phyloP scores from a whole-genome alignment of 2,797 vertebrate species.

The Morus bassanus region DNA sequence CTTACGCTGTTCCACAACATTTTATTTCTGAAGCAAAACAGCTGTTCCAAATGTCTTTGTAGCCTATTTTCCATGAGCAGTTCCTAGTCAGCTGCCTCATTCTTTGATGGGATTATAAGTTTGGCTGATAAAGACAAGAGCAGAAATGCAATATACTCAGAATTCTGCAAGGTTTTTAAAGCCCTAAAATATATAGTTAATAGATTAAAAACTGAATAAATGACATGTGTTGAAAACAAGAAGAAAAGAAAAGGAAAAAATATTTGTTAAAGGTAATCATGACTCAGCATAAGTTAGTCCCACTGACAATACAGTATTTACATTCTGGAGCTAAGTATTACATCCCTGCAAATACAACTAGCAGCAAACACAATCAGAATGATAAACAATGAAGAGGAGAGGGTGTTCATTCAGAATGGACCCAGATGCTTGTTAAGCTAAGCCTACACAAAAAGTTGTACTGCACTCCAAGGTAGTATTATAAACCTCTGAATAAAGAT shows the following conservation, averaged over 20 bases:
- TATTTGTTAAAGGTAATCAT: neutral
- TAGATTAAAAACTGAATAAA: neutral
- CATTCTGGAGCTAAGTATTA: neutral
- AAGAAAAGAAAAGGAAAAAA: neutral
- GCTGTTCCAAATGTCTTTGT: neutral
- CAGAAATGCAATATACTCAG: neutral
- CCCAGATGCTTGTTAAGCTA: neutral
- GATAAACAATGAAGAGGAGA: neutral
- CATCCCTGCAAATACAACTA: neutral
- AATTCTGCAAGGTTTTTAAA: neutral
- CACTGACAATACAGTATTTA: neutral
- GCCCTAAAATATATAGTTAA: neutral
- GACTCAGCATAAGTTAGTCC: neutral
- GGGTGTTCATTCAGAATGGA: neutral
- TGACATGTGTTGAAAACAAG: neutral
- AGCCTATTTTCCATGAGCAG: neutral
- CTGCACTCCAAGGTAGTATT: neutral
- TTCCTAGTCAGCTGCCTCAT: neutral
- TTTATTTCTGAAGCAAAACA: neutral
- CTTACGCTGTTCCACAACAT: neutral
- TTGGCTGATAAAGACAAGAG: neutral
- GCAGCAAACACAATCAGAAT: neutral
- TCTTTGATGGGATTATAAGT: neutral
- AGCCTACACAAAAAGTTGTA: neutral
- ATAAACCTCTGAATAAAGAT: neutral